Evolutionary conservation across 1,140 invertebrate genomes (phyloP).

Genomic region (Anthonomus grandis): DNA sequence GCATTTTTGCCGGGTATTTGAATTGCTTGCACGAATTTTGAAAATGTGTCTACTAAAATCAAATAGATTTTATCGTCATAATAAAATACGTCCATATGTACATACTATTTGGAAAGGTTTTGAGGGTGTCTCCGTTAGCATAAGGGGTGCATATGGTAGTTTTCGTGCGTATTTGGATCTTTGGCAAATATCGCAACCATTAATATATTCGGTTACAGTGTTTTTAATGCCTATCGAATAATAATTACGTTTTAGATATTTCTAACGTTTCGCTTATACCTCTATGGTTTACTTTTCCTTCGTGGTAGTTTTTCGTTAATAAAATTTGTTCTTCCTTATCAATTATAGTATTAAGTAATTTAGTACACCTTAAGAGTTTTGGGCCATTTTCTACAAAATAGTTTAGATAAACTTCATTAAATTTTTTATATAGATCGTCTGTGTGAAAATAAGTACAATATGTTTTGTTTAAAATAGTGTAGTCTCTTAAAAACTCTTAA

Average conservation of each 20-base stretch:
- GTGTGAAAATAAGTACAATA: slow-evolving; percentile 12
- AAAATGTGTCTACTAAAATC: slow-evolving; percentile 21
- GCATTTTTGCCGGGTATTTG: slow-evolving; percentile 10
- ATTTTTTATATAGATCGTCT: slow-evolving; percentile 4
- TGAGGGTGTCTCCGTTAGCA: slow-evolving; percentile 6
- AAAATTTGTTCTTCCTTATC: slow-evolving; percentile 17
- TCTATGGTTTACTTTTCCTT: slow-evolving; percentile 25
- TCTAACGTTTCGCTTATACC: slow-evolving; percentile 21
- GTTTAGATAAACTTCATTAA: slow-evolving; percentile 14
- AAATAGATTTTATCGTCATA: slow-evolving; percentile 18
- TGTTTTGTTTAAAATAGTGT: slow-evolving; percentile 3
- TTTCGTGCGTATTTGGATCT: slow-evolving; percentile 23
- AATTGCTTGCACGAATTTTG: slow-evolving; percentile 22
- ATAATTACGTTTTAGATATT: slow-evolving; percentile 22
- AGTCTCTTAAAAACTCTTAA: slow-evolving; percentile 13
- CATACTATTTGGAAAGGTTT: slow-evolving; percentile 23
- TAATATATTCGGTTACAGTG: slow-evolving; percentile 23
- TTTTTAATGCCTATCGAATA: slow-evolving; percentile 19
- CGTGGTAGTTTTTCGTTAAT: slow-evolving; percentile 23
- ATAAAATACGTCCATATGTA: slow-evolving; percentile 18
- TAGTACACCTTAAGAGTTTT: slow-evolving; percentile 12
- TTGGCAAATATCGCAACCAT: slow-evolving; percentile 20
- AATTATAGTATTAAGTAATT: slow-evolving; percentile 12
- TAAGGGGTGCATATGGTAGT: background rate
- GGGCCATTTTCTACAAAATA: slow-evolving; percentile 12